Conservation (phyloP, 2,113 vertebrate genomes). For the Myxocyprinus asiaticus region DNA sequence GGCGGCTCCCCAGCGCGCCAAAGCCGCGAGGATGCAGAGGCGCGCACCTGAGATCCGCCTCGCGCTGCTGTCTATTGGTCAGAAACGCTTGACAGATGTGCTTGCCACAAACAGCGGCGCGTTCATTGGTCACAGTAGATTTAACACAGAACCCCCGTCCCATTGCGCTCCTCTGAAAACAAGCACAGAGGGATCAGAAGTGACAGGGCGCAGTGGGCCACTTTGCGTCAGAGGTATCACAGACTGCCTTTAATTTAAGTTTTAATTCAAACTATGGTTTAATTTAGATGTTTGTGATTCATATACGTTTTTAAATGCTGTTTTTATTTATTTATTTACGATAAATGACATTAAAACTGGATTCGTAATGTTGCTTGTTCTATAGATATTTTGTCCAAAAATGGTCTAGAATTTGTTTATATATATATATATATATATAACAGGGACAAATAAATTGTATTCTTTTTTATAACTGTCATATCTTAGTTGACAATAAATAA, state of each 20-base stretch:
- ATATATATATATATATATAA: too few species aligned
- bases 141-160: constrained; percentile 69
- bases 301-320: not conserved
- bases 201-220: constrained; percentile 47
- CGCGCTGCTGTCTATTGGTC: constrained; percentile 87
- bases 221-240: constrained; percentile 48
- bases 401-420: too few species aligned
- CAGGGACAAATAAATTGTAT: too few species aligned
- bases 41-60: constrained; percentile 89
- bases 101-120: constrained; percentile 88
- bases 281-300: not conserved
- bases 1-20: constrained; percentile 81
- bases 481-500: too few species aligned
- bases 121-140: constrained; percentile 81
- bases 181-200: constrained; percentile 42
- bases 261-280: not conserved
- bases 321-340: not conserved
- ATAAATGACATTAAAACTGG: too few species aligned
- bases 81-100: constrained; percentile 88
- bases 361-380: too few species aligned
- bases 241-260: constrained; percentile 8
- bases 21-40: constrained; percentile 84
- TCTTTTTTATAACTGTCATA: too few species aligned
- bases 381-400: too few species aligned
- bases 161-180: constrained; percentile 62